A percentile compares a stretch with the other conserved stretches of the same genome.
Evolutionary conservation across 2,888 invertebrate species (phyloP).

Genomic region (Aspidapion aeneum): DNA sequence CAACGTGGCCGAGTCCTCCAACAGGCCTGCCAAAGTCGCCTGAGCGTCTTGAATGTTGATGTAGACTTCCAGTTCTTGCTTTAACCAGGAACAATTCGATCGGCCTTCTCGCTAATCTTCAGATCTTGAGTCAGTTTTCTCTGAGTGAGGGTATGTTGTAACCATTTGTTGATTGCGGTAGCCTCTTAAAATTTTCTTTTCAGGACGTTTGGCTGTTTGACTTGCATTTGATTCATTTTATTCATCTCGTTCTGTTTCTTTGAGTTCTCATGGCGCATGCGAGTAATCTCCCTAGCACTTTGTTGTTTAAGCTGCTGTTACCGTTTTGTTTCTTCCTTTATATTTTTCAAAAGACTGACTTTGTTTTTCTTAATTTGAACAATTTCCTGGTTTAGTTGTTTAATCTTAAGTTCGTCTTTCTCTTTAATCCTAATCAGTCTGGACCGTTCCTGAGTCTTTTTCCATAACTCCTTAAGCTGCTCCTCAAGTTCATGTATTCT

Average conservation of each 20-base stretch:
- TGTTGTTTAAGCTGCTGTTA: too few species aligned
- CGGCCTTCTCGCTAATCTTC: constrained; percentile 42
- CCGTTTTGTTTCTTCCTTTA: constrained; percentile 75
- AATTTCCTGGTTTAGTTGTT: constrained; percentile 68
- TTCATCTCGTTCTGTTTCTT: constrained; percentile 78
- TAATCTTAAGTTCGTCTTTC: constrained; percentile 74
- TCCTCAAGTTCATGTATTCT: constrained; percentile 74
- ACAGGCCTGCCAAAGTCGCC: constrained; percentile 68
- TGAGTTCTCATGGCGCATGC: constrained; percentile 76
- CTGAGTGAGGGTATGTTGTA: constrained; percentile 67
- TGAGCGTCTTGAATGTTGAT: constrained; percentile 75
- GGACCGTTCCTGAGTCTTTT: constrained; percentile 54
- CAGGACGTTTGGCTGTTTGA: constrained; percentile 78
- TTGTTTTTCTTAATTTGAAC: constrained; percentile 75
- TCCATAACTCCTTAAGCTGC: constrained; percentile 68
- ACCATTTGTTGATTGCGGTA: constrained; percentile 75
- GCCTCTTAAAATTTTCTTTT: constrained; percentile 89
- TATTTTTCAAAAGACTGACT: too few species aligned
- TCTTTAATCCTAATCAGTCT: constrained; percentile 70
- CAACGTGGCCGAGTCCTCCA: constrained; percentile 65
- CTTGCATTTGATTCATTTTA: constrained; percentile 72
- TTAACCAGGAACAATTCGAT: constrained; percentile 51
- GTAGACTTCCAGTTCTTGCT: constrained; percentile 76
- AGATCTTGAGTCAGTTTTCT: constrained; percentile 56
- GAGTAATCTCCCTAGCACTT: constrained; percentile 66